Evolutionary conservation across 2,797 vertebrate species (phyloP).

Genomic region (Australoheros facetus): DNA sequence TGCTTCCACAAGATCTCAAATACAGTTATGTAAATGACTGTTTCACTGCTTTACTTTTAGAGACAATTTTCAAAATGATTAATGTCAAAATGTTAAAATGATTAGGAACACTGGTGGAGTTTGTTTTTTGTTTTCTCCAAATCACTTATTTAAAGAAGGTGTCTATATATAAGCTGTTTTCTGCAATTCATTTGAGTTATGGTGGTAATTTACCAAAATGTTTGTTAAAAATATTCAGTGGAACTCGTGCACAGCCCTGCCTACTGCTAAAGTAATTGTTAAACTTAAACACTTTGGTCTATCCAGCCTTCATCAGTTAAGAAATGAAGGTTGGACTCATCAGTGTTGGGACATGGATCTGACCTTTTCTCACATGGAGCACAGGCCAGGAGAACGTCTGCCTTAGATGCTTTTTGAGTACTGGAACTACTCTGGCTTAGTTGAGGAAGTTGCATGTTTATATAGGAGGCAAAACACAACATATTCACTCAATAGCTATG

Average conservation of each 20-base stretch:
- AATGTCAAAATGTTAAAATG: not conserved
- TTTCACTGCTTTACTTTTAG: not conserved
- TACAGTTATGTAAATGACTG: not conserved
- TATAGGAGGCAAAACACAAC: too few relatives aligned
- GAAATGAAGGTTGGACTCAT: fast-evolving
- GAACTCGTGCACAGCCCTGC: too few relatives aligned
- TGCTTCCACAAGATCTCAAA: not conserved
- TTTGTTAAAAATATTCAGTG: too few relatives aligned
- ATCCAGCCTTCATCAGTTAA: fast-evolving
- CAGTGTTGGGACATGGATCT: not conserved
- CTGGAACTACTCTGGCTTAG: not conserved
- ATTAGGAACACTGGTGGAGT: constrained; percentile 3
- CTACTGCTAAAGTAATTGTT: too few relatives aligned
- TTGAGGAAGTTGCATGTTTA: not conserved
- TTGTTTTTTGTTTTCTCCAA: too few relatives aligned
- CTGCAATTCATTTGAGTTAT: too few relatives aligned
- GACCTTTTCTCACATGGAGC: not conserved
- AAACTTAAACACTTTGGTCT: not conserved
- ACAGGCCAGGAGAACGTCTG: not conserved
- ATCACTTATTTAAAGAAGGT: not conserved
- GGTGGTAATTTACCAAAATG: not conserved
- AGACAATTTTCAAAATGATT: constrained; percentile 5
- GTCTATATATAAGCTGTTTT: not conserved
- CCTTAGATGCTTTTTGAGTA: not conserved
- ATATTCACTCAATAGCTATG: not conserved